Conservation (phyloP, 2,113 vertebrate genomes). For the Excalfactoria chinensis region DNA sequence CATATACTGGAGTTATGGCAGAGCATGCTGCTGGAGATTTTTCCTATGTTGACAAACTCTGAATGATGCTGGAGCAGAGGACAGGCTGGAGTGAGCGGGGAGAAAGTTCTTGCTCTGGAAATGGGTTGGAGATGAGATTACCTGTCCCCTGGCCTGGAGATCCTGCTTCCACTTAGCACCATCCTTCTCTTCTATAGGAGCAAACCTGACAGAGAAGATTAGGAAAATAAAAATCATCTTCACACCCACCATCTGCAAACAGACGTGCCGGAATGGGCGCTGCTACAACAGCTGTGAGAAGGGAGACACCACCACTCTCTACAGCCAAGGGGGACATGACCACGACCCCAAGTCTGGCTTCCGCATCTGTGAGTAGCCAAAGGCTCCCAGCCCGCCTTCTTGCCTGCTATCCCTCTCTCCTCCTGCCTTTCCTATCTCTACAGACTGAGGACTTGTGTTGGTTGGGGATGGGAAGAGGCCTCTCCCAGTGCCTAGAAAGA, state of each 20-base stretch:
- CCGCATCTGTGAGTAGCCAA: conserved; percentile 90
- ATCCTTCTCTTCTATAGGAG: conserved; percentile 69
- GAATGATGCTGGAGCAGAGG: background rate
- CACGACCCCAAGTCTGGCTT: conserved; percentile 86
- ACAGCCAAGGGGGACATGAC: conserved; percentile 82
- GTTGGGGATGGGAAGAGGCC: background rate
- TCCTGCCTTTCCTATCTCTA: background rate
- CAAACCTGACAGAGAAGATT: conserved; percentile 84
- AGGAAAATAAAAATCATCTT: conserved; percentile 92
- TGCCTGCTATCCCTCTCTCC: background rate
- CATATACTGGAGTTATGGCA: background rate
- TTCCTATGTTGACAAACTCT: background rate
- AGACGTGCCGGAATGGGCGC: conserved; percentile 84
- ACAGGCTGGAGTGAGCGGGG: background rate
- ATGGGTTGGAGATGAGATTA: background rate
- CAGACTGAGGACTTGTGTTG: background rate
- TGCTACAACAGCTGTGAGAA: conserved; percentile 92
- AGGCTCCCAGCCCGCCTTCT: background rate
- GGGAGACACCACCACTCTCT: conserved; percentile 92
- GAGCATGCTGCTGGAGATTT: background rate
- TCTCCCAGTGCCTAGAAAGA: background rate
- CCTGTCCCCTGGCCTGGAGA: background rate
- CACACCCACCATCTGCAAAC: conserved; percentile 94
- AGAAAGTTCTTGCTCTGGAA: background rate
- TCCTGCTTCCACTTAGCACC: conserved; percentile 3